Percentiles rank a stretch among this genome's conserved stretches.
Evolutionary conservation across 1,140 invertebrate genomes (phyloP).

Genomic region (Drosophila ohnishii): DNA sequence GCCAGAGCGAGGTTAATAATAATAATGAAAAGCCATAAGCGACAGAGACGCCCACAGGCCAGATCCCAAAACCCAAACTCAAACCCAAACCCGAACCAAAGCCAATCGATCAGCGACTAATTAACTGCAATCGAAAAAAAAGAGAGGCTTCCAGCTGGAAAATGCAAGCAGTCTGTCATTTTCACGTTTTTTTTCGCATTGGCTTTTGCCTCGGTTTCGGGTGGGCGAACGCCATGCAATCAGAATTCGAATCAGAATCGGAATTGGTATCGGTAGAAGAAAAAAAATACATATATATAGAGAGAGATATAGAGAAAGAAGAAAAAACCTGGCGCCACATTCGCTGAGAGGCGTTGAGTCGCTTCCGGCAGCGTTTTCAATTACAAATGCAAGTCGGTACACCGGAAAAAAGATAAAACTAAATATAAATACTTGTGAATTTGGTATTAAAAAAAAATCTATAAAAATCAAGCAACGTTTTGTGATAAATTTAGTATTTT

Average conservation of each 20-base stretch:
- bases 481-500: background rate
- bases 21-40: conserved; percentile 31
- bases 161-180: conserved; percentile 1
- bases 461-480: background rate
- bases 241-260: conserved; percentile 13
- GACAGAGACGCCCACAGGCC: conserved; percentile 39
- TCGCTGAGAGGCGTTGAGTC: conserved; percentile 53
- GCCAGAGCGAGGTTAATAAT: conserved; percentile 34
- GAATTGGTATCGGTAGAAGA: conserved; percentile 23
- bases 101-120: conserved; percentile 46
- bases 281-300: background rate
- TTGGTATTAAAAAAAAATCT: background rate
- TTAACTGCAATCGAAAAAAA: conserved; percentile 32
- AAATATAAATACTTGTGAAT: background rate
- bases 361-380: conserved; percentile 65
- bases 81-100: conserved; percentile 2
- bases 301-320: background rate
- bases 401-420: background rate
- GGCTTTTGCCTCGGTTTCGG: conserved; percentile 16
- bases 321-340: conserved; percentile 39
- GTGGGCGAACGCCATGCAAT: conserved; percentile 33
- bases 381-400: conserved; percentile 49
- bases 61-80: background rate
- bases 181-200: conserved; percentile 23
- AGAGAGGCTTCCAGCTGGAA: conserved; percentile 2